These are phyloP conservation scores for Lagorchestes hirsutus DNA, from an alignment of 2,797 vertebrate genomes.

Conservation along the genomic window DNA sequence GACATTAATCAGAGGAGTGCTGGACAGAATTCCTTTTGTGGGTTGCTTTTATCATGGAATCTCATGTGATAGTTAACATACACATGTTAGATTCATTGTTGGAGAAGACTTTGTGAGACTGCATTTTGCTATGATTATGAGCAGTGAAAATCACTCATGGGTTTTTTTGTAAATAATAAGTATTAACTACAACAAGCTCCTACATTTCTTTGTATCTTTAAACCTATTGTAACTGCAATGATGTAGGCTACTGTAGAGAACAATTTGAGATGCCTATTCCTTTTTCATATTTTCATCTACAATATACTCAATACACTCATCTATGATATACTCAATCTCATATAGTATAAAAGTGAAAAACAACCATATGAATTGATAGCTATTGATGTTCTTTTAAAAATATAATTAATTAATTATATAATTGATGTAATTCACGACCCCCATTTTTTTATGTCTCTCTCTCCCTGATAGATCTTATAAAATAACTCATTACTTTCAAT, in stretches of 20 bases:
- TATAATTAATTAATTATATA: not conserved
- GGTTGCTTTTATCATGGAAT: not conserved
- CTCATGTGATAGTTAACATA: not conserved
- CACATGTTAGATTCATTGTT: not conserved
- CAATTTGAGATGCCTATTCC: not conserved
- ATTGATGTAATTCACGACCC: not conserved
- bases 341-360: not conserved
- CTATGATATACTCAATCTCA: not conserved
- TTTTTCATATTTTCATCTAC: not conserved
- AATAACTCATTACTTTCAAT: not conserved
- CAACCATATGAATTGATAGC: not conserved
- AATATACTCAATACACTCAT: not conserved
- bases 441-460: not conserved
- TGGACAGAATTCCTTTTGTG: not conserved
- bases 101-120: not conserved
- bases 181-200: not conserved
- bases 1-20: not conserved
- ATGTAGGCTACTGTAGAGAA: not conserved
- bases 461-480: not conserved
- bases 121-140: not conserved
- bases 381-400: not conserved
- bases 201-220: not conserved
- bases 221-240: not conserved
- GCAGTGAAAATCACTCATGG: not conserved
- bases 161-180: not conserved